Conservation (phyloP, 2,113 vertebrate genomes). For the Rissa tridactyla region DNA sequence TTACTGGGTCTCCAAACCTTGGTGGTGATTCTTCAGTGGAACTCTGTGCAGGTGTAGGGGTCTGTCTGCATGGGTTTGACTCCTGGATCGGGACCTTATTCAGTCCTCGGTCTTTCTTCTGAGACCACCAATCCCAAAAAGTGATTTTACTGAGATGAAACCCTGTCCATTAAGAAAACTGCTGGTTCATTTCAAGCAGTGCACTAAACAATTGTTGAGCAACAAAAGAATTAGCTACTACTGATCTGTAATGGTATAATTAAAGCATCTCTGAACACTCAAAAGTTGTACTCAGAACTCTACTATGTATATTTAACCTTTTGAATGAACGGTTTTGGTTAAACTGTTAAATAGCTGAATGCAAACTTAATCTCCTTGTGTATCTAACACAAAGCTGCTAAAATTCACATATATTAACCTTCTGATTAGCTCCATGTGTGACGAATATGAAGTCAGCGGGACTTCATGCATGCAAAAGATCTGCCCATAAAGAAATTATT, state of each 20-base stretch:
- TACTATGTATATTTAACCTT: neutral
- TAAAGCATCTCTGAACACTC: neutral
- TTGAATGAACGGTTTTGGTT: neutral
- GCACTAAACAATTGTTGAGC: neutral
- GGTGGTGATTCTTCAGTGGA: constrained; percentile 50
- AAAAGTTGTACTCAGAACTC: neutral
- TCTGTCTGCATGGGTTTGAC: constrained; percentile 41
- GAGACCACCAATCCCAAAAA: constrained; percentile 18
- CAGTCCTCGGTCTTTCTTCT: neutral
- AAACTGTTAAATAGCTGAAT: neutral
- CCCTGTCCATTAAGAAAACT: constrained; percentile 41
- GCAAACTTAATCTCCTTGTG: neutral
- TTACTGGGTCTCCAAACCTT: constrained; percentile 42
- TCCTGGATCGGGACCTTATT: neutral
- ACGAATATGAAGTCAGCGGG: neutral
- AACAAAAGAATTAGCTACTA: neutral
- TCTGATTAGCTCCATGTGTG: neutral
- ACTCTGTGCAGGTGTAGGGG: neutral
- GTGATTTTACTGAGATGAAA: constrained; percentile 2
- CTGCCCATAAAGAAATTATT: constrained; percentile 34
- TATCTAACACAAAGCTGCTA: neutral
- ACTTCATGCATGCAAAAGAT: neutral
- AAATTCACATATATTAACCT: neutral
- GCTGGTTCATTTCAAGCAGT: constrained; percentile 15
- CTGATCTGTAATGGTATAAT: neutral